Conservation (phyloP, 1,140 invertebrate species). For the Drosophila kepulauana region DNA sequence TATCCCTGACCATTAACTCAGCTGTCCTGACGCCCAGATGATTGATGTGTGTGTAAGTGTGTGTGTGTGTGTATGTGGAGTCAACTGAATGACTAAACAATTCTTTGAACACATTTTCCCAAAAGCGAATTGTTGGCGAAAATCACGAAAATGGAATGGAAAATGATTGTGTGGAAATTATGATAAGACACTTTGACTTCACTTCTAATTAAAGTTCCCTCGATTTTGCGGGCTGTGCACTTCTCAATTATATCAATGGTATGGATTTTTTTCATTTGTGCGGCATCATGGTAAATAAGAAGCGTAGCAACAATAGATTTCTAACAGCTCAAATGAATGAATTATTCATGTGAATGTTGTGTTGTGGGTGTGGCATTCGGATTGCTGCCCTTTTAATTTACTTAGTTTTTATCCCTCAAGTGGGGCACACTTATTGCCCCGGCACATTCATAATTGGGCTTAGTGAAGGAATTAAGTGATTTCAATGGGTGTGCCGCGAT, state of each 20-base stretch:
- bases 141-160: conserved; percentile 52
- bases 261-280: conserved; percentile 51
- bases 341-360: conserved; percentile 67
- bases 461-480: conserved; percentile 66
- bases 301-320: conserved; percentile 52
- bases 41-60: conserved; percentile 58
- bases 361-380: conserved; percentile 44
- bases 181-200: conserved; percentile 79
- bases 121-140: conserved; percentile 54
- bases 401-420: conserved; percentile 52
- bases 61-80: neutral
- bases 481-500: conserved; percentile 39
- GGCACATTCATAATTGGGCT: conserved; percentile 61
- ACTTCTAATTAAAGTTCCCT: conserved; percentile 76
- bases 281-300: conserved; percentile 80
- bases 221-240: neutral
- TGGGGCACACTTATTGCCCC: conserved; percentile 67
- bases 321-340: conserved; percentile 54
- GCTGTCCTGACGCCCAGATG: conserved; percentile 62
- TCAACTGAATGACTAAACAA: conserved; percentile 67
- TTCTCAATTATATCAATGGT: neutral
- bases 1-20: conserved; percentile 74
- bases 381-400: conserved; percentile 59
- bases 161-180: conserved; percentile 57
- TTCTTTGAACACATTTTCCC: conserved; percentile 43